Evolutionary conservation across 2,797 vertebrate genomes (phyloP), one percentile per base, ranked within the genome.

Genomic region (Leptoclinus maculatus): DNA sequence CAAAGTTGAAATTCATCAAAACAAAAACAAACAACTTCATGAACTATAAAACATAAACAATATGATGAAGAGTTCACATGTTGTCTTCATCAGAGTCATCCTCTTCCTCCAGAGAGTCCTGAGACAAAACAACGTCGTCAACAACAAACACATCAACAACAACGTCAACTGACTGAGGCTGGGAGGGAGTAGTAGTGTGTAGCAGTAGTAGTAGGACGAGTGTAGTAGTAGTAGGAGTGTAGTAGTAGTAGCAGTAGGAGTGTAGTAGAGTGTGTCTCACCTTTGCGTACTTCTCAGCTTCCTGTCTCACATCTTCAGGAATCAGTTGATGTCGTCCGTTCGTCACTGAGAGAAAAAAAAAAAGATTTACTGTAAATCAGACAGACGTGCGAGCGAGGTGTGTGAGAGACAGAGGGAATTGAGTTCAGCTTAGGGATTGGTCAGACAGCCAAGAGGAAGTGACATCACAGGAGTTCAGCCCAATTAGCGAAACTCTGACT

Each of bases 71-170:
- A 5, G 60, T 86, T 96, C 95, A 99, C 98, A 99, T 99, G 92
- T 99, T 99, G 90, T 99, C 98, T 91, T 99, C 98, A 0, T 99
- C 98, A 36, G 98, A 99, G 94, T 99, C 98, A 59, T 99, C 98
- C 63, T 99, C 98, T 88, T 99, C 98, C 92, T 99, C 98, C 95
- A 99, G 93, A 83, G 98, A 98, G 85, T 99, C 98, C 98, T 99
- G 87, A 17, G 87, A 85, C 12, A 84, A 11, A 83, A 29, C 4
- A 5, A 29, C 29, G 4, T 29, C 3, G 29, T 29, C 41, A 47
- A 14, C 53, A 25, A 19, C 49, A n/a, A 49, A 14, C 39, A 39
- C 36, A 36, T 10, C 34, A 34, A 7, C 34, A 34, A 7, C 34
- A 34, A 36, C 36, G 11, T n/a, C 21, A 49, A 19, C 47, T 9